Base-by-base conservation (phyloP, 2,797 vertebrate species). In the Schizopygopsis malacanthus region DNA sequence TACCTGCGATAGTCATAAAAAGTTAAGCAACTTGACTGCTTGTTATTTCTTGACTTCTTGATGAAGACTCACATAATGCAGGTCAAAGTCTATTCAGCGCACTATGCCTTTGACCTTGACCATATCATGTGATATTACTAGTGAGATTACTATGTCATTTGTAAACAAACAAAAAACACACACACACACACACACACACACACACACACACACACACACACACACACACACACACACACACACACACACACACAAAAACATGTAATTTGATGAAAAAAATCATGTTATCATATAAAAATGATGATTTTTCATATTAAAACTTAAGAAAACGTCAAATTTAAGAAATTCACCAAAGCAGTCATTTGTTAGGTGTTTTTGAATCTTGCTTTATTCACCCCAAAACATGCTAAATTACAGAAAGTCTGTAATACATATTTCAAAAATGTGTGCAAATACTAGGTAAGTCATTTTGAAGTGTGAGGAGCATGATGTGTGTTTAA, bases 1-100 rank as follows among this genome's bases (percentile, higher is more conserved):
- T 61, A 61, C 22, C 71, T 79, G 69, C 79, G 25, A 8, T 37
- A 67, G 50, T 75, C 43, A 56, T 84, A 84, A 85, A 25, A 69
- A 4, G 8, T 80, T 82, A 71, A 37, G 56, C 33, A 84, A 70
- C 47, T 20, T 50, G 6, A 79, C 28, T 84, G 45, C 9, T 70
- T 71, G 59, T 52, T 15, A 83, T 76, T 89, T 76, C 50, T 56
- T 47, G 43, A 47, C n/a, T 43, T 59, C 56, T 59, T 59, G 56
- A 61, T 63, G 69, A 63, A 72, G 59, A 41, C 22, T 83, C 41
- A 47, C 11, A 33, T 33, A 25, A 59, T 20, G 8, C 2, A 59
- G 81, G n/a, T 67, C 47, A 54, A 52, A 70, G 61, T 70, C 4
- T 28, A 76, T 50, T 67, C 6, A 65, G 59, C 18, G 5, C 15